Evolutionary conservation across 1,140 invertebrate genomes (phyloP).

Genomic region (Drosophila biarmipes): DNA sequence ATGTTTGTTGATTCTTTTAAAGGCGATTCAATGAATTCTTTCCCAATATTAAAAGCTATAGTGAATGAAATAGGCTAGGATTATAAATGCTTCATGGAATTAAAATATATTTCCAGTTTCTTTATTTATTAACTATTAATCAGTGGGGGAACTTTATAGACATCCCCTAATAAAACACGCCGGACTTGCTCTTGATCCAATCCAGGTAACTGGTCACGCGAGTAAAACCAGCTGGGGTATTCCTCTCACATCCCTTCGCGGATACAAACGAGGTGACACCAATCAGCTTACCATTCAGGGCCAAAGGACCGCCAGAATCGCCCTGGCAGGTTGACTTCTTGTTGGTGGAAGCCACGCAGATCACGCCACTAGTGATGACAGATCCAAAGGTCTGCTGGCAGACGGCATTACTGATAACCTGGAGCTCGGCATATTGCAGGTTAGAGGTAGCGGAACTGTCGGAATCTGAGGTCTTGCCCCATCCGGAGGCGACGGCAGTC

Average conservation of each 20-base stretch:
- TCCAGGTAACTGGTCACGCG: neutral
- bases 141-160: too few species aligned
- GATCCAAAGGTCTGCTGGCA: conserved; percentile 11
- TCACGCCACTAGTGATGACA: conserved; percentile 9
- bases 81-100: too few species aligned
- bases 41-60: too few species aligned
- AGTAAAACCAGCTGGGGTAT: conserved; percentile 6
- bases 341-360: conserved; percentile 34
- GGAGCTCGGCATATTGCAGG: conserved; percentile 17
- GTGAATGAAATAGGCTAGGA: too few species aligned
- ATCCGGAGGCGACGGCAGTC: conserved; percentile 39
- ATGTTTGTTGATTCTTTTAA: too few species aligned
- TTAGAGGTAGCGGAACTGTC: neutral
- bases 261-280: conserved; percentile 84
- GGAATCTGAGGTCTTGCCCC: conserved; percentile 23
- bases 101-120: too few species aligned
- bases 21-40: too few species aligned
- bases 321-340: conserved; percentile 23
- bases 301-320: conserved; percentile 42
- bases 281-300: conserved; percentile 42
- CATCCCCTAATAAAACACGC: conserved; percentile 81
- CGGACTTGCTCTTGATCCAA: conserved; percentile 65
- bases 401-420: conserved; percentile 7
- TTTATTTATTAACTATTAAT: too few species aligned
- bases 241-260: conserved; percentile 13